Conservation (phyloP, 2,888 invertebrate species). For the Tromatobia lineatoria region DNA sequence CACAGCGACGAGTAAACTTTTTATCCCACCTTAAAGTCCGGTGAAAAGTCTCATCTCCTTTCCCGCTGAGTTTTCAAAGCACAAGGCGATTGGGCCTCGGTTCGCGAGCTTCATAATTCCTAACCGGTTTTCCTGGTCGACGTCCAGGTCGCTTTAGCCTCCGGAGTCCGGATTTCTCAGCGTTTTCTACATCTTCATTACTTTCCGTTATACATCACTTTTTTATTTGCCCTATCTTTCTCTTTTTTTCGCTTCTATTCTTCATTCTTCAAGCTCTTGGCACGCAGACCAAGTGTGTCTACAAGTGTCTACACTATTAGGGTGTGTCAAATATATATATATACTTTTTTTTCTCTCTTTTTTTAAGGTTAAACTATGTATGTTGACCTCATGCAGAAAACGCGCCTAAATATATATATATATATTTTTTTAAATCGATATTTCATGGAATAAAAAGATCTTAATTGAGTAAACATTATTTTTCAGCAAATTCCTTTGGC, state of each 20-base stretch:
- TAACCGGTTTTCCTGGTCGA: background rate
- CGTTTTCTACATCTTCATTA: slow-evolving; percentile 17
- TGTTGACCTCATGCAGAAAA: no score
- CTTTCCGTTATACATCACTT: slow-evolving; percentile 2
- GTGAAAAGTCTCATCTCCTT: slow-evolving; percentile 54
- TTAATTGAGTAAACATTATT: no score
- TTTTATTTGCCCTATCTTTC: background rate
- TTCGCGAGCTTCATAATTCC: slow-evolving; percentile 28
- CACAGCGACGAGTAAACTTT: slow-evolving; percentile 42
- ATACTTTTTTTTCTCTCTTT: no score
- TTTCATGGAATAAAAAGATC: no score
- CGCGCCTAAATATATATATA: no score
- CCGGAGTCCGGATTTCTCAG: background rate
- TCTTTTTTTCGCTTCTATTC: background rate
- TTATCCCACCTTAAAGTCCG: slow-evolving; percentile 1
- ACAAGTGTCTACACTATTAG: background rate
- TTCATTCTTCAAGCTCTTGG: background rate
- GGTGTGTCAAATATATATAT: no score
- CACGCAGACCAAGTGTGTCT: background rate
- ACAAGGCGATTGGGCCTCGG: background rate
- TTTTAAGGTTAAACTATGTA: no score
- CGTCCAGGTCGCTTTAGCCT: background rate
- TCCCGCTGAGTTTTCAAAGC: slow-evolving; percentile 47
- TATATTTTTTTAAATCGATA: no score
- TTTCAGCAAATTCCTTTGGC: no score